These are phyloP conservation scores for Carettochelys insculpta DNA, from an alignment of 2,113 vertebrate species.

Conservation along the genomic window DNA sequence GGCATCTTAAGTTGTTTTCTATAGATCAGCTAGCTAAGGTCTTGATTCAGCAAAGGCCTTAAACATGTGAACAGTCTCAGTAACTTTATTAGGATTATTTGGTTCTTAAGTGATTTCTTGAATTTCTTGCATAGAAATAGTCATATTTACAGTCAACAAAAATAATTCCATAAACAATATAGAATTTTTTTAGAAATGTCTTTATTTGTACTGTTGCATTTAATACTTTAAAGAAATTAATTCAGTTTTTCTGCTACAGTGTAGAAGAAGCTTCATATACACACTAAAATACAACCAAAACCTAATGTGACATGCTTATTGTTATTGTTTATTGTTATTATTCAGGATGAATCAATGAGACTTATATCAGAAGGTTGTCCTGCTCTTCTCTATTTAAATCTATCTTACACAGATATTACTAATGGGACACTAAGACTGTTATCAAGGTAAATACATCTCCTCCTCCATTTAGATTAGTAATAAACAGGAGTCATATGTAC, in stretches of 20 bases:
- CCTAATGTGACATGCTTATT: not conserved
- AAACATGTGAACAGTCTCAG: not conserved
- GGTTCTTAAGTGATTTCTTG: not conserved
- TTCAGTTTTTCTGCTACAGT: not conserved
- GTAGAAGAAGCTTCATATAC: not conserved
- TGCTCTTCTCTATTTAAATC: conserved; percentile 83
- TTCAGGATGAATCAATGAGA: conserved; percentile 82
- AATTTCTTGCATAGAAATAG: not conserved
- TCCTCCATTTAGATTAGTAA: not conserved
- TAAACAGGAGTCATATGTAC: not conserved
- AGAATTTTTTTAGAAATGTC: not conserved
- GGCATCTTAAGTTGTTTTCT: not conserved
- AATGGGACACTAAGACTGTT: conserved; percentile 78
- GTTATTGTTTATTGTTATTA: not conserved
- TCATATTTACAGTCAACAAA: not conserved
- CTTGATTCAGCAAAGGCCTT: not conserved
- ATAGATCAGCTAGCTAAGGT: not conserved
- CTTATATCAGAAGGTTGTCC: conserved; percentile 79
- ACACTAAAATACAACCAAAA: not conserved
- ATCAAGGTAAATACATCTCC: conserved; percentile 74
- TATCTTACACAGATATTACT: conserved; percentile 80
- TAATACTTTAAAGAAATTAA: not conserved
- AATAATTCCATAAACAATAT: not conserved
- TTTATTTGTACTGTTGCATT: not conserved
- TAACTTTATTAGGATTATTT: not conserved